phyloP scores from a whole-genome alignment of 1,140 invertebrate species.

The Danaus melanippus region DNA sequence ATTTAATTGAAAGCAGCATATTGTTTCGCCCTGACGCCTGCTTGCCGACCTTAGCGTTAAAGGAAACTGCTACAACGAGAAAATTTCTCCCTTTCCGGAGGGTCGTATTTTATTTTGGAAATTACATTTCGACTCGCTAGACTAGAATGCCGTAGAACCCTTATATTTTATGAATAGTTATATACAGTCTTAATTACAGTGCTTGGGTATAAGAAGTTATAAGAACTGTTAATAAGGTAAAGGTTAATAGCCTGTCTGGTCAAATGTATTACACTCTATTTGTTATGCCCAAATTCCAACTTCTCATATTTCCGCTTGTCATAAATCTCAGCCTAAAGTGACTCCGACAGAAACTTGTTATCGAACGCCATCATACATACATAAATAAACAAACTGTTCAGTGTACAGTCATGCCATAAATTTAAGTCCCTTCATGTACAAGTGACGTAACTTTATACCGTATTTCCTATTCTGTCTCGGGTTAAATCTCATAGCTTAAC shows the following conservation, averaged over 20 bases:
- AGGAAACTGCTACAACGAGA: conserved; percentile 19
- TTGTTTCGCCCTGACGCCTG: conserved; percentile 11
- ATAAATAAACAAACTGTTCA: conserved; percentile 7
- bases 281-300: neutral
- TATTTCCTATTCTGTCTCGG: conserved; percentile 8
- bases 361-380: neutral
- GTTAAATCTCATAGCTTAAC: neutral
- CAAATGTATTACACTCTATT: conserved; percentile 1
- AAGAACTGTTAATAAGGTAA: conserved; percentile 1
- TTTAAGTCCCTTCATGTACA: conserved; percentile 9
- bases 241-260: conserved; percentile 1
- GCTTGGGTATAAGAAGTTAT: neutral
- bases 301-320: conserved; percentile 3
- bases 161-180: too few species aligned
- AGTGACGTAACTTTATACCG: conserved; percentile 14
- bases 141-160: conserved; percentile 8
- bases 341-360: conserved; percentile 6
- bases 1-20: conserved; percentile 11
- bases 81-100: conserved; percentile 15
- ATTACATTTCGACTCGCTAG: conserved; percentile 15
- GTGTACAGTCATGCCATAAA: conserved; percentile 3
- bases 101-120: conserved; percentile 16
- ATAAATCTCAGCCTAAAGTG: neutral
- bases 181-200: too few species aligned
- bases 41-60: conserved; percentile 7